Base-by-base conservation (phyloP, 2,888 invertebrate genomes). In the Polydesmus complanatus region DNA sequence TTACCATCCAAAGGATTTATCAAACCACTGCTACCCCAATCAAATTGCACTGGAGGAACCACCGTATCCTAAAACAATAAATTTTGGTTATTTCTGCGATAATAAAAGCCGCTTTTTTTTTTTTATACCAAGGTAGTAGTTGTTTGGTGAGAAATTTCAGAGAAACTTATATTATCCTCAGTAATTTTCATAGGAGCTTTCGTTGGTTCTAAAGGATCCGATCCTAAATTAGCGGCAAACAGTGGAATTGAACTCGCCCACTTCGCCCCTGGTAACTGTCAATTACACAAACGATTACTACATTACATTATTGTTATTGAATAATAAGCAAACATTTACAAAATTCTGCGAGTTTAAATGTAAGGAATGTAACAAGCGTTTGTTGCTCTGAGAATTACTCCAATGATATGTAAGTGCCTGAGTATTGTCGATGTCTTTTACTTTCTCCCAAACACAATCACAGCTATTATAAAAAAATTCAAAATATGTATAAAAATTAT, bases 1-100 rank as follows among this genome's bases (percentile, higher is more conserved):
- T 67, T 69, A 71, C 73, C 71, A 68, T 85, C 85, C 66, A 85
- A 74, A 60, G 86, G 85, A 75, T 86, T 85, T 37, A 81, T 79
- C 61, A 86, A 77, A 62, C 85, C 85, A 68, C 84, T 81, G 68
- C 80, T 79, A 68, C 78, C 81, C 86, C 86, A 86, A 74, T 86
- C 85, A 73, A 86, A 85, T 70, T 85, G 81, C 57, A 81, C 82
- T 61, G 78, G 80, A 54, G 83, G 83, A 56, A 68, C 58, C 2
- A 56, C 26, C 19, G 27, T 27, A 47, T 63, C 60, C 61, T 60
- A 49, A 47, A n/a, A n/a, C n/a, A n/a, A n/a, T n/a, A n/a, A n/a
- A n/a, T n/a, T n/a, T n/a, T n/a, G n/a, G n/a, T n/a, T n/a, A n/a
- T n/a, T n/a, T n/a, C n/a, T n/a, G n/a, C n/a, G n/a, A n/a, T n/a